phyloP scores from a whole-genome alignment of 2,797 vertebrate genomes.

The Streptopelia turtur region DNA sequence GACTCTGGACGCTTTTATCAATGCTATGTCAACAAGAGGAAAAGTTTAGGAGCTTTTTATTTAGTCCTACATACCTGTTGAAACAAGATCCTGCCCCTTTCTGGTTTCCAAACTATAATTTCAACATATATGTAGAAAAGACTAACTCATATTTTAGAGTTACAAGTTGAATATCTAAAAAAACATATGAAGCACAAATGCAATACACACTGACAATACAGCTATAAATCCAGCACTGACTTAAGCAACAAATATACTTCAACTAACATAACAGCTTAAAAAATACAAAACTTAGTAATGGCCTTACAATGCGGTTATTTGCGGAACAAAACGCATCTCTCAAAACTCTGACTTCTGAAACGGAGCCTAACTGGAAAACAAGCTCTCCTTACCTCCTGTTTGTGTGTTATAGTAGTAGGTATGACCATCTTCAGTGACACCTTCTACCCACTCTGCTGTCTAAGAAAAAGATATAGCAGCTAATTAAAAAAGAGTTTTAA shows the following conservation, averaged over 20 bases:
- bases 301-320: background rate
- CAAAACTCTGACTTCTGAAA: background rate
- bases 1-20: background rate
- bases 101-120: background rate
- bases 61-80: background rate
- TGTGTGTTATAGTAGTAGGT: conserved; percentile 93
- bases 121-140: background rate
- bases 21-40: background rate
- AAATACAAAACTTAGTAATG: background rate
- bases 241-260: background rate
- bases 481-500: background rate
- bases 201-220: background rate
- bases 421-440: conserved; percentile 88
- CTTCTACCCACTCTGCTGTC: conserved; percentile 87
- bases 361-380: background rate
- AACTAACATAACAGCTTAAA: background rate
- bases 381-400: conserved; percentile 85
- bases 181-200: background rate
- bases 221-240: background rate
- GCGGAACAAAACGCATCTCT: background rate
- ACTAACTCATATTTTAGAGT: background rate
- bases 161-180: background rate
- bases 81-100: background rate
- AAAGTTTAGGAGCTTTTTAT: background rate
- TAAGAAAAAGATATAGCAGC: conserved; percentile 53